Percentiles rank a stretch among this genome's conserved stretches.
phyloP scores from a whole-genome alignment of 2,113 vertebrate genomes.

The Aleadryas rufinucha region DNA sequence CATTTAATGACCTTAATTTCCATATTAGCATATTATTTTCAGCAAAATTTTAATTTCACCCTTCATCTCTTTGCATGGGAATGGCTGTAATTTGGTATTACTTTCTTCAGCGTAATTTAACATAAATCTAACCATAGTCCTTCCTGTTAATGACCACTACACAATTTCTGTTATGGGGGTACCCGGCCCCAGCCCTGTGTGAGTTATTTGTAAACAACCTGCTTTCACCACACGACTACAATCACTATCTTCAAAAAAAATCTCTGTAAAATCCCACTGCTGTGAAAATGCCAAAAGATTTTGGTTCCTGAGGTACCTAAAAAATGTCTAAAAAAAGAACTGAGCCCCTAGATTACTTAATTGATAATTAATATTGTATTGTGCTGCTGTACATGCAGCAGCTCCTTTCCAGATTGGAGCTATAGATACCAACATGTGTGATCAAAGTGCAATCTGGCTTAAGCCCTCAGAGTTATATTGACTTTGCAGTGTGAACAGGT shows the following conservation, averaged over 20 bases:
- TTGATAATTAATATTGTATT: background rate
- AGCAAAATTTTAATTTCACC: constrained; percentile 19
- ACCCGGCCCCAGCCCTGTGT: background rate
- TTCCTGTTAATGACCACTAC: background rate
- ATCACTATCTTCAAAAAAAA: background rate
- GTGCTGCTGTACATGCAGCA: background rate
- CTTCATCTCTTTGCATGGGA: background rate
- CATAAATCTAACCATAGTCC: background rate
- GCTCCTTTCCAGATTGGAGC: background rate
- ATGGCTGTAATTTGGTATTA: background rate
- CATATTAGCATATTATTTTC: constrained; percentile 3
- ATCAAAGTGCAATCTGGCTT: background rate
- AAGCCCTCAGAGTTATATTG: background rate
- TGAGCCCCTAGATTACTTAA: background rate
- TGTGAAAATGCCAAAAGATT: background rate
- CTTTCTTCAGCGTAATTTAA: background rate
- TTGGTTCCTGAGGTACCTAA: background rate
- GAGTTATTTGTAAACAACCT: background rate
- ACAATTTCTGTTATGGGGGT: background rate
- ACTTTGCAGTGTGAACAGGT: background rate
- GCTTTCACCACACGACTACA: background rate
- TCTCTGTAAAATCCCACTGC: background rate
- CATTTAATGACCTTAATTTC: constrained; percentile 28
- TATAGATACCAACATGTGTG: background rate
- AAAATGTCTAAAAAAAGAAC: background rate